Evolutionary conservation across 2,113 vertebrate genomes (phyloP), one percentile per base, ranked within the genome.

Genomic region (Platichthys flesus): DNA sequence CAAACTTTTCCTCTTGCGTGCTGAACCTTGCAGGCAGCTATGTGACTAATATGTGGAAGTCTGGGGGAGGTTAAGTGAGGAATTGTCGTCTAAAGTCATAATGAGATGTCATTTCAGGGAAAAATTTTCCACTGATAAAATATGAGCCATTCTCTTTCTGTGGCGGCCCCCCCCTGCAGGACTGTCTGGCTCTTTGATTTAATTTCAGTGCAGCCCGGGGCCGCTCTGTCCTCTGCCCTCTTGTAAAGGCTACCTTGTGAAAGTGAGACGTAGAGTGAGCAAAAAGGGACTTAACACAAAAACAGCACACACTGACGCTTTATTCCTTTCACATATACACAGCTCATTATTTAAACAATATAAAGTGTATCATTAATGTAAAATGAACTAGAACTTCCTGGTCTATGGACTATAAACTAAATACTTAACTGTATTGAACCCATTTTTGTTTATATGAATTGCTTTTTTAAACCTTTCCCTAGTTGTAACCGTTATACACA

Each of bases 101-200:
- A 86, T 78, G 61, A 86, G 79, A 76, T 84, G 55, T 74, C 71
- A 54, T 69, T 82, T 78, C 42, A 71, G 58, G 60, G 71, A 75
- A 63, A 69, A 23, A 51, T 85, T 85, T 88, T 84, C 78, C 81
- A 82, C 84, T 76, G 60, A 80, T 92, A 89, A 90, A 90, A 89
- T 67, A 74, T 79, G 79, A 90, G 77, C 82, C 74, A 69, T 82
- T 87, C 78, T 90, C 83, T 86, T 59, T 65, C 85, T 75, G 66
- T 54, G 72, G 66, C n/a, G 74, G 67, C 72, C 71, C 21, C 79
- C 78, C 85, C 49, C 23, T n/a, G 24, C 68, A 69, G 81, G 64
- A 82, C 73, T 49, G 59, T 81, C 83, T 88, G 87, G 71, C 71
- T 85, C 84, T 91, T 76, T 85, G 79, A 78, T 88, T 87, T 76